Evolutionary conservation across 2,888 invertebrate species (phyloP), one percentile per base, ranked within the genome.

Genomic region (Standfussiana lucernea): DNA sequence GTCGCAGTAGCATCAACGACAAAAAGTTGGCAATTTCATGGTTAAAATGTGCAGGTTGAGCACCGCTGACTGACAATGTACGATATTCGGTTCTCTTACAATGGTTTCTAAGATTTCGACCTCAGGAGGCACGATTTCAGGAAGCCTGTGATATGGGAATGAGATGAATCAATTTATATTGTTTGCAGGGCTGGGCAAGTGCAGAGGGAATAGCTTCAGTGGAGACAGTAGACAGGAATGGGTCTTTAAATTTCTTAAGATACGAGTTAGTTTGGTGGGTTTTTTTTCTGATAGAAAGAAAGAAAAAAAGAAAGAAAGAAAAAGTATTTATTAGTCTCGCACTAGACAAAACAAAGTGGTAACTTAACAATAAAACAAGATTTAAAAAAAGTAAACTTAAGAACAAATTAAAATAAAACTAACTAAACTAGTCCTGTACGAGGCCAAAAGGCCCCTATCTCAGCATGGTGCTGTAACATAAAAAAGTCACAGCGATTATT

Each of bases 81-180:
- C 83, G 80, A 85, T 85, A 87, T 88, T 87, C 79, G 83, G 80
- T 88, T 72, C 75, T 72, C 80, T 87, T 83, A 87, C 87, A 88
- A 88, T 88, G 56, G 85, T 83, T 83, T 86, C 79, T 77, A 87
- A 87, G 85, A 88, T 89, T 88, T 87, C 83, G 85, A 87, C 83
- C 87, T 88, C 76, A 18, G 72, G 69, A 75, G 77, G 85, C 77
- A 87, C 82, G 87, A 88, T 88, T 88, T 88, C 89, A 88, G 87
- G 89, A 88, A 87, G 87, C 87, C 68, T 79, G 45, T 71, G 78
- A 87, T 88, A 88, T 88, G 82, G 79, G 84, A 66, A 76, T 79
- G 69, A 88, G 86, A 88, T 87, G 86, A 86, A 86, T 87, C 86
- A 84, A 86, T 82, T 82, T 85, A 82, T 82, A 82, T 84, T 84